Evolutionary conservation across 2,888 invertebrate genomes (phyloP), one percentile per base, ranked within the genome.

Genomic region (Acrobasis consociella): DNA sequence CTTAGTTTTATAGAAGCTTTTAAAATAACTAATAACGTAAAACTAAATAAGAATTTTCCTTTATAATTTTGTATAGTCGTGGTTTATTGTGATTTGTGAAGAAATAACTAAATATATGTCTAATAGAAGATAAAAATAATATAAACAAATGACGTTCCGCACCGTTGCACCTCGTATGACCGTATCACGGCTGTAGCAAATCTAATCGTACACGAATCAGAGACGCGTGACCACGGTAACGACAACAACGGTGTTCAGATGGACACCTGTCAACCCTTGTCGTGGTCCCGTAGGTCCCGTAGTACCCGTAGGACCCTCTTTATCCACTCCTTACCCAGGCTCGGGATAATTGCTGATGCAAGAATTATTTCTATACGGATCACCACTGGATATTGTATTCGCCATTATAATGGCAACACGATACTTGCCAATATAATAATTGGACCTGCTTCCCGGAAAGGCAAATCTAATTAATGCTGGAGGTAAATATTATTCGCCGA

Each of bases 201-300:
- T 9, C 46, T 56, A 56, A 39, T 39, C 17, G 16, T 16, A 15
- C 39, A 39, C 42, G n/a, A 59, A 31, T 13, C 59, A 15, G 17
- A 59, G 31, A 56, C 62, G 66, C 66, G 10, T 46, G 46, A 10
- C 68, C 66, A 65, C 67, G 63, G 66, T 68, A 72, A 72, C 75
- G 77, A 81, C 81, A 80, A 80, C 75, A 77, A 75, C 76, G 69
- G 72, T 67, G 69, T 71, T 69, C 65, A 73, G 77, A 81, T 74
- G 77, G 85, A 81, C 83, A 81, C 70, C 69, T 79, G 85, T 81
- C 85, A 76, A 85, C 84, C 85, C 85, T 83, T 78, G 75, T 86
- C 83, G 72, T 67, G 65, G 75, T 86, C 83, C 72, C 67, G 65
- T 7, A 31, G 31, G 31, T 7, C 31, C 31, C 31, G 22, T 22